Conservation (phyloP, 2,797 vertebrate species). For the Novumbra hubbsi region DNA sequence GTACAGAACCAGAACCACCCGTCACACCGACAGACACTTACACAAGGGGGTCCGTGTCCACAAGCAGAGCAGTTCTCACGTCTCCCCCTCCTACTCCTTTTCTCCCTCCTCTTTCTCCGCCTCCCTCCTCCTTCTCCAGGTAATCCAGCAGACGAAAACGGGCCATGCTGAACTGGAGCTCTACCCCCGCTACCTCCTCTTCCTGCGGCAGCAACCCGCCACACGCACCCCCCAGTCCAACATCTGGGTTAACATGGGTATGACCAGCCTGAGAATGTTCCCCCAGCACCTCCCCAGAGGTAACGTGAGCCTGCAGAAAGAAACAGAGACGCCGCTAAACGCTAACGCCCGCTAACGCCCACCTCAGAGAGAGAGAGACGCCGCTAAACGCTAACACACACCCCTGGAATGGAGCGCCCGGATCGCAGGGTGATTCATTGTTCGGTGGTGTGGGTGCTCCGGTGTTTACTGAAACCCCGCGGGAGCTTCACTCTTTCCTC, state of each 20-base stretch:
- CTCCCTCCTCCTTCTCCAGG: slow-evolving; percentile 65
- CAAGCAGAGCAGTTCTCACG: no score
- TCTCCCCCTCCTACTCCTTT: not conserved
- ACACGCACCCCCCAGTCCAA: slow-evolving; percentile 94
- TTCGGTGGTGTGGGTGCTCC: no score
- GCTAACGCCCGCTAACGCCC: no score
- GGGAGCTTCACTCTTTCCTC: no score
- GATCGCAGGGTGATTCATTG: no score
- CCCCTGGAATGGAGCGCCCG: no score
- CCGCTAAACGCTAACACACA: no score
- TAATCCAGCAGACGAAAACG: slow-evolving; percentile 86
- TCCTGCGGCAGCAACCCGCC: slow-evolving; percentile 93
- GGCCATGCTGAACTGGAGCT: slow-evolving; percentile 87
- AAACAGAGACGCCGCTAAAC: slow-evolving; percentile 46
- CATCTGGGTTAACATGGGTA: slow-evolving; percentile 99
- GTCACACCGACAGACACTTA: not conserved
- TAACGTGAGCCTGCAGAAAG: slow-evolving; percentile 99
- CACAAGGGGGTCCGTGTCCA: no score
- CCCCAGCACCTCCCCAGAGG: slow-evolving; percentile 93
- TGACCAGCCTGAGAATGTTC: slow-evolving; percentile 99
- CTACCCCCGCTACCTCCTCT: slow-evolving; percentile 92
- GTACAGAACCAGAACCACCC: slow-evolving; percentile 45
- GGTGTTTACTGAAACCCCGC: no score
- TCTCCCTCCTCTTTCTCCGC: not conserved
- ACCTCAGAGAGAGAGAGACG: slow-evolving; percentile 81